Conservation (phyloP, 2,888 invertebrate species). For the Amiota communis region DNA sequence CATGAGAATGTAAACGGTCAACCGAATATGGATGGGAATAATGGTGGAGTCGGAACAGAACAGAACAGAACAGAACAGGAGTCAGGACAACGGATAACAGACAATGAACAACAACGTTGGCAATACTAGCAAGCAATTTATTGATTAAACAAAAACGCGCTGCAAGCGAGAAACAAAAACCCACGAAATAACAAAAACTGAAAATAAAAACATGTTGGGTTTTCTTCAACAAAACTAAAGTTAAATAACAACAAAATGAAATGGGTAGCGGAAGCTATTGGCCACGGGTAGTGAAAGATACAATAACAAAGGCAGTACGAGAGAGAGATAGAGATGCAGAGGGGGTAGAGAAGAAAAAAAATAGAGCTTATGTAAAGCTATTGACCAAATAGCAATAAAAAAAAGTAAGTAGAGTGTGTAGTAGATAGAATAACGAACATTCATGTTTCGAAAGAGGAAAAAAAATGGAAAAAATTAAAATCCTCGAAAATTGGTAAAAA, state of each 20-base stretch:
- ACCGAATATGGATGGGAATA: too few species aligned
- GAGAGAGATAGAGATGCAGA: neutral
- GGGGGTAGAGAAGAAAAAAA: too few species aligned
- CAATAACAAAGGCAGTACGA: neutral
- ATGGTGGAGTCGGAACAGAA: too few species aligned
- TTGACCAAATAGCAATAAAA: conserved; percentile 9
- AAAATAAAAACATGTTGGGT: conserved; percentile 11
- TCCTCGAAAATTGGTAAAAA: conserved; percentile 22
- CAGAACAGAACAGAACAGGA: too few species aligned
- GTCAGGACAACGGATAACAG: neutral
- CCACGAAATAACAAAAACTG: neutral
- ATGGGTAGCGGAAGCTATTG: conserved; percentile 4
- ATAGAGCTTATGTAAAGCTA: neutral
- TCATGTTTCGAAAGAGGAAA: neutral
- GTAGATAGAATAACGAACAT: neutral
- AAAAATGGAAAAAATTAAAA: conserved; percentile 27
- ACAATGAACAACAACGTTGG: neutral
- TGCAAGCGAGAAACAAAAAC: neutral
- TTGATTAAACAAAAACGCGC: conserved; percentile 53
- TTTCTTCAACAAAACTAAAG: neutral
- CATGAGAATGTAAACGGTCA: too few species aligned
- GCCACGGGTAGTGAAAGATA: neutral
- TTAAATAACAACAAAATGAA: conserved; percentile 6
- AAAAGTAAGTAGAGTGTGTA: too few species aligned
- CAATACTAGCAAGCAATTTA: conserved; percentile 54